These are phyloP conservation scores for Pelobates fuscus DNA, from an alignment of 2,113 vertebrate genomes.

Conservation along the genomic window DNA sequence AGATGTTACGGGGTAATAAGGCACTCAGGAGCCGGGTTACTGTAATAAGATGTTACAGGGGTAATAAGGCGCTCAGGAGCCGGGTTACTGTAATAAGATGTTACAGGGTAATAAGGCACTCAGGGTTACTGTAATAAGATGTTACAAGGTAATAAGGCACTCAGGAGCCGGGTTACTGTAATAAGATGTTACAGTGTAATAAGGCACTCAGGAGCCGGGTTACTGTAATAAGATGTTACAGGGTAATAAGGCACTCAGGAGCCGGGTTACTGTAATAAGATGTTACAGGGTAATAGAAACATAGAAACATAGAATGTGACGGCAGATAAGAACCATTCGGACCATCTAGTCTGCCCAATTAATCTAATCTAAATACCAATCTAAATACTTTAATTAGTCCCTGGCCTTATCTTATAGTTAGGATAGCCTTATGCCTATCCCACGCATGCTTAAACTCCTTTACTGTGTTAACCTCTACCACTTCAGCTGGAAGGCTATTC, in stretches of 20 bases:
- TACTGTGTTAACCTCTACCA: no score
- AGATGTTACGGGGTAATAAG: conserved; percentile 15
- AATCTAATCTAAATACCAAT: no score
- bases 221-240: not conserved
- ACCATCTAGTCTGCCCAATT: no score
- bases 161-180: not conserved
- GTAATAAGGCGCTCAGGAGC: not conserved
- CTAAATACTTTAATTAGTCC: no score
- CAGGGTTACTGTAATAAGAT: conserved; percentile 6
- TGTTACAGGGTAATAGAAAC: conserved; percentile 1
- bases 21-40: conserved; percentile 13
- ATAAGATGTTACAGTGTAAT: not conserved
- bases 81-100: not conserved
- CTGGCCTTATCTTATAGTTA: no score
- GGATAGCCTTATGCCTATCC: no score
- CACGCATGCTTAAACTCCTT: no score
- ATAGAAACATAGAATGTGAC: no score
- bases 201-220: conserved; percentile 15
- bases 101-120: conserved; percentile 12
- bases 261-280: conserved; percentile 6
- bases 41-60: not conserved
- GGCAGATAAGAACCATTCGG: no score
- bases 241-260: conserved; percentile 6
- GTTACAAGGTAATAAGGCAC: not conserved
- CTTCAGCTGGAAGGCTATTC: no score